A percentile compares a stretch with the other conserved stretches of the same genome.
These are phyloP conservation scores for Andinoacara biseriatus DNA, from an alignment of 2,113 vertebrate species.

Conservation along the genomic window DNA sequence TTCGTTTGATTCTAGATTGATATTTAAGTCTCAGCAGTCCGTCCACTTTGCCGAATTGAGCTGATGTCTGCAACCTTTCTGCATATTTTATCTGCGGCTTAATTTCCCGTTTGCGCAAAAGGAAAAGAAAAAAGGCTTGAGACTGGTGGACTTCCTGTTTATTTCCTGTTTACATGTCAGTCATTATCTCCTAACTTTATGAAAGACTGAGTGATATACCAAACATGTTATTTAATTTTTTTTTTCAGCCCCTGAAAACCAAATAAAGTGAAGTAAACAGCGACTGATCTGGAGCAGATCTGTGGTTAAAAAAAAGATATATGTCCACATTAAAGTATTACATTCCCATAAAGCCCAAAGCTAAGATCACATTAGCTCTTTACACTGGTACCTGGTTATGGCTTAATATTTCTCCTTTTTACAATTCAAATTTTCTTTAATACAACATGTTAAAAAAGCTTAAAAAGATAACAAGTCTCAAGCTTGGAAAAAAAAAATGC, in stretches of 20 bases:
- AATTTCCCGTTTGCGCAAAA: slow-evolving; percentile 49
- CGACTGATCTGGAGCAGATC: slow-evolving; percentile 38
- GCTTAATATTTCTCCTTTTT: slow-evolving; percentile 45
- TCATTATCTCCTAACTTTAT: slow-evolving; percentile 7
- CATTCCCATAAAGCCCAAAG: slow-evolving; percentile 29
- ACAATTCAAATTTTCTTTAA: slow-evolving; percentile 37
- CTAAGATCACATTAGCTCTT: slow-evolving; percentile 33
- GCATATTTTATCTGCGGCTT: slow-evolving; percentile 48
- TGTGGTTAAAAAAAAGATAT: slow-evolving; percentile 32
- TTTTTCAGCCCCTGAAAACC: slow-evolving; percentile 44
- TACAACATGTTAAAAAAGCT: slow-evolving; percentile 40
- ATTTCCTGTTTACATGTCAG: slow-evolving; percentile 61
- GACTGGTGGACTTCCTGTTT: slow-evolving; percentile 56
- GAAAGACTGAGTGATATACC: slow-evolving; percentile 53
- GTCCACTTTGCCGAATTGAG: slow-evolving; percentile 72
- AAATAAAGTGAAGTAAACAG: slow-evolving; percentile 38
- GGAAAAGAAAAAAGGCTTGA: slow-evolving; percentile 10
- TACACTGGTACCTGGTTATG: slow-evolving; percentile 66
- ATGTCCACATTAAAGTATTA: slow-evolving; percentile 23
- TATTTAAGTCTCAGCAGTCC: slow-evolving; percentile 70
- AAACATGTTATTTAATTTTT: slow-evolving; percentile 40
- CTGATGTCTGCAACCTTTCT: slow-evolving; percentile 56
- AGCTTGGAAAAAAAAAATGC: slow-evolving; percentile 60
- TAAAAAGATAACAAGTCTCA: slow-evolving; percentile 36
- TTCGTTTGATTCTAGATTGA: slow-evolving; percentile 57